Evolutionary conservation across 2,888 invertebrate species (phyloP).

Genomic region (Orthonevra nobilis): DNA sequence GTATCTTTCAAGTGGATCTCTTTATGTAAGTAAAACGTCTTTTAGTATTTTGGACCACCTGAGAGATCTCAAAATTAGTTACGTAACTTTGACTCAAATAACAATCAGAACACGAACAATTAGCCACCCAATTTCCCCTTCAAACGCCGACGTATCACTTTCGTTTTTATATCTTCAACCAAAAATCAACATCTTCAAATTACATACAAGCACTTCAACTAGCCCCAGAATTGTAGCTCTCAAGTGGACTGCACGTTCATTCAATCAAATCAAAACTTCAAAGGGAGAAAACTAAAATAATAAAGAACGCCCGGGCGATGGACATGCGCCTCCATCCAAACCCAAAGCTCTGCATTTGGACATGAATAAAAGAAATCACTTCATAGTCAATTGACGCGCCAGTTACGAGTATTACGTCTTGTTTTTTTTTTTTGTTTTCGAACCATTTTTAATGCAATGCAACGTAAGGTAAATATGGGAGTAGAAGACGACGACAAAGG

Average conservation of each 20-base stretch:
- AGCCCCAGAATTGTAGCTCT: slow-evolving; percentile 26
- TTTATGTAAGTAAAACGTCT: slow-evolving; percentile 2
- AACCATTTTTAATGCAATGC: slow-evolving; percentile 59
- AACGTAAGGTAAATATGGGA: slow-evolving; percentile 46
- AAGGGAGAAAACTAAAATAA: slow-evolving; percentile 34
- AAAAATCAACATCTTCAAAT: slow-evolving; percentile 10
- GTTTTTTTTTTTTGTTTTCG: too few relatives aligned
- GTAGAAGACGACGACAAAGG: slow-evolving; percentile 14
- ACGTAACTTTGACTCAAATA: slow-evolving; percentile 11
- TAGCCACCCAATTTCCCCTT: slow-evolving; percentile 21
- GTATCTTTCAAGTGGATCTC: neutral
- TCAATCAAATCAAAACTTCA: slow-evolving; percentile 30
- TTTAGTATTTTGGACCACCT: slow-evolving; percentile 29
- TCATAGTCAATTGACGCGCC: slow-evolving; percentile 9
- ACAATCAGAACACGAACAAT: slow-evolving; percentile 44
- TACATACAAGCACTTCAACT: slow-evolving; percentile 15
- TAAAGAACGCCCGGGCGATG: slow-evolving; percentile 6
- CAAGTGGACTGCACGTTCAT: slow-evolving; percentile 25
- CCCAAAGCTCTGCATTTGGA: slow-evolving; percentile 34
- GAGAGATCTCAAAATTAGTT: slow-evolving; percentile 9
- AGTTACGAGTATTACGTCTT: slow-evolving; percentile 61
- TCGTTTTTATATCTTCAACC: slow-evolving; percentile 20
- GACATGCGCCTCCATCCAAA: neutral
- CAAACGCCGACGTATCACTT: slow-evolving; percentile 41
- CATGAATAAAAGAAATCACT: slow-evolving; percentile 65